phyloP scores from a whole-genome alignment of 92 coral and sea anemone species.

The Palythoa grandis region DNA sequence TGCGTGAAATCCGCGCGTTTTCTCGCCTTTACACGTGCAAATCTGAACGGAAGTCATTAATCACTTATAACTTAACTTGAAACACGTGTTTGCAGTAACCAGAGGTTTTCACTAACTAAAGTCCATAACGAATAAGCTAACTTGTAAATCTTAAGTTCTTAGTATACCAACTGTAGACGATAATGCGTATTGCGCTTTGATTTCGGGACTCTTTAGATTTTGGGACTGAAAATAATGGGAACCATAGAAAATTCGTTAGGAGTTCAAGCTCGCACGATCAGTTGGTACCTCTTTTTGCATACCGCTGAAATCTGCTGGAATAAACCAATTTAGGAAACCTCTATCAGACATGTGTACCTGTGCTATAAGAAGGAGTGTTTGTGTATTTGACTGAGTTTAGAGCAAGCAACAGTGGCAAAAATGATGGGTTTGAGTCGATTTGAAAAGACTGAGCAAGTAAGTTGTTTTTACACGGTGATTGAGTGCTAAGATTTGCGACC shows the following conservation, averaged over 20 bases:
- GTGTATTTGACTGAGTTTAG: not conserved
- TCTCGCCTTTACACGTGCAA: not conserved
- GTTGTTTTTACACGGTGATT: too few species aligned
- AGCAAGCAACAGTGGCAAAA: not conserved
- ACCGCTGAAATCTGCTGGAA: constrained; percentile 10
- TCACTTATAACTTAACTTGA: not conserved
- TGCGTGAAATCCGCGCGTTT: not conserved
- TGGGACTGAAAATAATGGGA: not conserved
- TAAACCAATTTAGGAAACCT: constrained; percentile 1
- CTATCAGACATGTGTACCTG: not conserved
- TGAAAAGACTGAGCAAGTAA: too few species aligned
- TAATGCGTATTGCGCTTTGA: not conserved
- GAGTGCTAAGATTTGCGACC: too few species aligned
- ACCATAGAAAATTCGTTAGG: not conserved
- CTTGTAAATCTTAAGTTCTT: not conserved
- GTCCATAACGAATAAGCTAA: not conserved
- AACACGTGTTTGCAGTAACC: not conserved
- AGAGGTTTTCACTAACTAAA: not conserved
- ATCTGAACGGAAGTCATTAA: constrained; percentile 2
- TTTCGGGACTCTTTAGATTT: not conserved
- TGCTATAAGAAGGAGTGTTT: not conserved
- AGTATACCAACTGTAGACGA: not conserved
- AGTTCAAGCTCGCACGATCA: not conserved
- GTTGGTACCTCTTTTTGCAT: not conserved
- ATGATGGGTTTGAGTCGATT: not conserved